Evolutionary conservation across 2,113 vertebrate genomes (phyloP).

Genomic region (Pardalotus punctatus): DNA sequence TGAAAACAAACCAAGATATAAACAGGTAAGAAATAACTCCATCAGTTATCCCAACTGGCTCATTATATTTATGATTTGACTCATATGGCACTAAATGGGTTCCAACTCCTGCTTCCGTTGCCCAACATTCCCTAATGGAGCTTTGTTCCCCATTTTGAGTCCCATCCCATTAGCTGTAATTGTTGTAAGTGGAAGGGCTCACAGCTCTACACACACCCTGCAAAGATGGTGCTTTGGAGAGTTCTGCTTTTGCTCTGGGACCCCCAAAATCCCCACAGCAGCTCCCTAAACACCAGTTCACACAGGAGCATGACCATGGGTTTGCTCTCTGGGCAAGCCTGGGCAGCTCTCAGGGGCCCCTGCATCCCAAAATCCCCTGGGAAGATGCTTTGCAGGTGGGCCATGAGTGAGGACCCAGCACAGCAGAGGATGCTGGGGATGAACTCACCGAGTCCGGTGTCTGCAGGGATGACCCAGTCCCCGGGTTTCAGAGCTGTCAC

Average conservation of each 20-base stretch:
- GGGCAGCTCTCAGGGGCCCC: not conserved
- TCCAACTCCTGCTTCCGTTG: not conserved
- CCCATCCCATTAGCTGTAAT: not conserved
- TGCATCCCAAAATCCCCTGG: not conserved
- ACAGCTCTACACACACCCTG: not conserved
- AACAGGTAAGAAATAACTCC: not conserved
- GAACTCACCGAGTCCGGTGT: conserved; percentile 81
- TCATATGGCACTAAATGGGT: not conserved
- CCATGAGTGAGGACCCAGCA: fast-evolving
- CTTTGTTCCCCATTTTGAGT: not conserved
- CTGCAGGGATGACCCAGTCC: conserved; percentile 87
- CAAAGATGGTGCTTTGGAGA: not conserved
- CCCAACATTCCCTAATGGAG: not conserved
- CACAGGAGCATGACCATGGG: fast-evolving
- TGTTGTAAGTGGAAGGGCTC: not conserved
- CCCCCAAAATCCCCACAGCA: not conserved
- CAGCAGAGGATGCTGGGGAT: fast-evolving
- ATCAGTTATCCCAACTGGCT: not conserved
- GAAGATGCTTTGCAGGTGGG: not conserved
- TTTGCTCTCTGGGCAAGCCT: not conserved
- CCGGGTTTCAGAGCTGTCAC: conserved; percentile 80
- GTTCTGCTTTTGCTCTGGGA: not conserved
- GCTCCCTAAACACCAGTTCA: fast-evolving
- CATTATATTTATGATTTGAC: not conserved
- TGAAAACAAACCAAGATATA: not conserved